phyloP scores from a whole-genome alignment of 2,113 vertebrate species.

The Varanus komodoensis region DNA sequence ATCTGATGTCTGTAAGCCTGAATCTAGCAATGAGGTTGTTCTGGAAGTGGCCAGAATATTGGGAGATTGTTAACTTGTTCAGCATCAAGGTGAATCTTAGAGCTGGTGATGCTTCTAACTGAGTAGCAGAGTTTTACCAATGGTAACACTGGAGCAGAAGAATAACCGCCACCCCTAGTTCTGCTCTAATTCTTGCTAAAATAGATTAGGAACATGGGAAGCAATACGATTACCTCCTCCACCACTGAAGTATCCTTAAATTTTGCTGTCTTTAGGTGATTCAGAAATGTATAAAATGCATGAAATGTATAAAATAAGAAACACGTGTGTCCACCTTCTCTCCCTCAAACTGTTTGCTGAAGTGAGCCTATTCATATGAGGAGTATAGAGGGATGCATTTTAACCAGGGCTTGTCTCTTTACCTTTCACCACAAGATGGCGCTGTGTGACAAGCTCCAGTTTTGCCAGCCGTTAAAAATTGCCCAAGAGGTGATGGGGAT shows the following conservation, averaged over 20 bases:
- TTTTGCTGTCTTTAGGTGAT: neutral
- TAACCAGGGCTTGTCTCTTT: neutral
- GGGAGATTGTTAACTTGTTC: too few species aligned
- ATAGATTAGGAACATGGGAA: too few species aligned
- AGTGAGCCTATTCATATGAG: neutral
- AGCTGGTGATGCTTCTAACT: neutral
- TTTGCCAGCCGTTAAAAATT: neutral
- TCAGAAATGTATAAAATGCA: neutral
- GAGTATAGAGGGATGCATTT: too few species aligned
- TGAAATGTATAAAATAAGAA: neutral
- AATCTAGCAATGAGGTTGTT: neutral
- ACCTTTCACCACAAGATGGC: conserved; percentile 16
- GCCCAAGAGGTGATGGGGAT: neutral
- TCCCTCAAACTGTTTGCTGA: neutral
- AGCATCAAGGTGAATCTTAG: neutral
- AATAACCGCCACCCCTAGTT: neutral
- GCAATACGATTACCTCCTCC: neutral
- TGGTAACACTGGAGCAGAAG: too few species aligned
- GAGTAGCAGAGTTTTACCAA: neutral
- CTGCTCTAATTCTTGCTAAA: neutral
- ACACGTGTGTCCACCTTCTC: neutral
- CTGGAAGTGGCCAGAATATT: neutral
- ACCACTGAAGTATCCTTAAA: neutral
- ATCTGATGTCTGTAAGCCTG: neutral
- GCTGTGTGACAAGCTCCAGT: neutral